Evolutionary conservation across 2,888 invertebrate species (phyloP).

Genomic region (Ceratothoa steindachneri): DNA sequence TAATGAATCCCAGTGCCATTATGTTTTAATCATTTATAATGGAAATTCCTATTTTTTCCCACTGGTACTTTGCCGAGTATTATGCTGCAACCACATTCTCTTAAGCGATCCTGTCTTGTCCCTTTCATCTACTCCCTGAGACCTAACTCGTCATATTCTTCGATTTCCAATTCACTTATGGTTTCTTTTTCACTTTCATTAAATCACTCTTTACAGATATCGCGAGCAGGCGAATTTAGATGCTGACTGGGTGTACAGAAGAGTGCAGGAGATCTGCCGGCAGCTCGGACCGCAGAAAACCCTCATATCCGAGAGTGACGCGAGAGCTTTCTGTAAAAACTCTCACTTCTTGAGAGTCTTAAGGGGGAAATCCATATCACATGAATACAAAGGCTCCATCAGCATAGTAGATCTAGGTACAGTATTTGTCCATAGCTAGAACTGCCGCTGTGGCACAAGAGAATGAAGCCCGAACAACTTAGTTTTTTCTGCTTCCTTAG

Average conservation of each 20-base stretch:
- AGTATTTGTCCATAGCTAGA: no score
- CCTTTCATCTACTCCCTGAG: no score
- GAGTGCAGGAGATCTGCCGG: conserved; percentile 73
- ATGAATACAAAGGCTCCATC: conserved; percentile 58
- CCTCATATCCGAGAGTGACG: conserved; percentile 69
- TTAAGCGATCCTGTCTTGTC: no score
- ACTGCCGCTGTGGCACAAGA: no score
- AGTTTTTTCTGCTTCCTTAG: conserved; percentile 54
- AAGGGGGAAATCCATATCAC: conserved; percentile 67
- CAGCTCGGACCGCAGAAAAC: conserved; percentile 66
- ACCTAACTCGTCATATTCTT: no score
- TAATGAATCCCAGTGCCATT: no score
- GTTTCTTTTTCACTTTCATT: no score
- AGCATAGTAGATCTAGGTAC: conserved; percentile 40
- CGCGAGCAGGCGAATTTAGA: conserved; percentile 77
- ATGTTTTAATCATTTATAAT: no score
- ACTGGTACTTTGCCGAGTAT: no score
- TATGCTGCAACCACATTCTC: no score
- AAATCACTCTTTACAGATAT: conserved; percentile 61
- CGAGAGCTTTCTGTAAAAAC: conserved; percentile 83
- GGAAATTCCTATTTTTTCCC: no score
- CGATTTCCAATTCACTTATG: no score
- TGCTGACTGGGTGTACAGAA: conserved; percentile 72
- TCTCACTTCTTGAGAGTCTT: conserved; percentile 73
- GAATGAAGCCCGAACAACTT: not conserved